These are phyloP conservation scores for Hypomecis punctinalis DNA, from an alignment of 2,888 invertebrate species.

Conservation along the genomic window DNA sequence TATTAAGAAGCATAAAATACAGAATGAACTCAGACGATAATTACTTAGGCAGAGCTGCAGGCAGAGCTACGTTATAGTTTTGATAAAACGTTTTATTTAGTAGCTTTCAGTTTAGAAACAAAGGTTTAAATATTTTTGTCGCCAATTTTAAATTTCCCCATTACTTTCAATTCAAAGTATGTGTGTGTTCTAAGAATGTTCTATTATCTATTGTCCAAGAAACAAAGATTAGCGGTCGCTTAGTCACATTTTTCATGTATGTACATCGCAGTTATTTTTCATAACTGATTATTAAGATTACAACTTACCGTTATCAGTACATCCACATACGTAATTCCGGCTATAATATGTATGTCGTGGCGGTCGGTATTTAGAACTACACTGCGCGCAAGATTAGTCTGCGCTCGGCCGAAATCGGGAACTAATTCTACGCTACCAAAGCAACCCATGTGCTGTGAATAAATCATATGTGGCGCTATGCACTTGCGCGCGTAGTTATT, in stretches of 20 bases:
- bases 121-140: background rate
- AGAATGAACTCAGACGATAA: no score
- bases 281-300: conserved; percentile 13
- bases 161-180: background rate
- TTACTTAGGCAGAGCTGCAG: no score
- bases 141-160: background rate
- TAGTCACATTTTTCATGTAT: conserved; percentile 12
- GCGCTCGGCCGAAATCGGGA: background rate
- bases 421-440: no score
- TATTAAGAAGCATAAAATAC: no score
- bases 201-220: background rate
- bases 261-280: conserved; percentile 12
- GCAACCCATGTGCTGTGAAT: no score
- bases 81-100: background rate
- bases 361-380: conserved; percentile 1
- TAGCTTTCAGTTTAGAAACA: background rate
- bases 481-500: no score
- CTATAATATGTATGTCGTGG: background rate
- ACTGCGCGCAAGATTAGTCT: background rate
- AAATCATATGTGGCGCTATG: no score
- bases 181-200: conserved; percentile 1
- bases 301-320: conserved; percentile 12
- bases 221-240: conserved; percentile 13
- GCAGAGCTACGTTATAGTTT: no score
- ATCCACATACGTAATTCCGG: background rate